A percentile compares a stretch with the other conserved stretches of the same genome.
Conservation (phyloP, 2,797 vertebrate species). For the Triplophysa bombifrons region DNA sequence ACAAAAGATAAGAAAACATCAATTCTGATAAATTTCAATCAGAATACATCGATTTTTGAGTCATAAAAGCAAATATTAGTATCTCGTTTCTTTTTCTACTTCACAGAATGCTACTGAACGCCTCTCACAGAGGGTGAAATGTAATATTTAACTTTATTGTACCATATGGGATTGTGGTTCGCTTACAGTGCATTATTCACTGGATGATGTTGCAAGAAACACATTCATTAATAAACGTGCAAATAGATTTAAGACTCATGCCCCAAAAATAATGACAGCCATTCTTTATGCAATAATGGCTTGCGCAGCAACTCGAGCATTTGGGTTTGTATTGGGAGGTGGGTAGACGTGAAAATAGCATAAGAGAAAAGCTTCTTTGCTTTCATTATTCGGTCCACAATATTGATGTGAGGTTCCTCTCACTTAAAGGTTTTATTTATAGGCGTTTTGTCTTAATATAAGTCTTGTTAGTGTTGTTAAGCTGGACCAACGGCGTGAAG, state of each 20-base stretch:
- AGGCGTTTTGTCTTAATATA: background rate
- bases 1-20: background rate
- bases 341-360: background rate
- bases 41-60: background rate
- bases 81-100: conserved; percentile 28
- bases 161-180: conserved; percentile 47
- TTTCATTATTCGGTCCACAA: background rate
- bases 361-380: background rate
- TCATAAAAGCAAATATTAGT: conserved; percentile 31
- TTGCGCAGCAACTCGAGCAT: conserved; percentile 24
- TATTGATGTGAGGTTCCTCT: background rate
- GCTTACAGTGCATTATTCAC: conserved; percentile 44
- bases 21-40: background rate
- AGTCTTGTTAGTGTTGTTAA: background rate
- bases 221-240: conserved; percentile 51
- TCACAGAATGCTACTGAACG: conserved; percentile 34
- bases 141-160: conserved; percentile 49
- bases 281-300: conserved; percentile 40
- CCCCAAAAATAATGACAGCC: conserved; percentile 29
- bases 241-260: conserved; percentile 41
- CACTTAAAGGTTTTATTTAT: background rate
- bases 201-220: conserved; percentile 48
- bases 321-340: conserved; percentile 14
- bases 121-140: conserved; percentile 42
- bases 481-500: background rate